phyloP scores from a whole-genome alignment of 2,113 vertebrate genomes.

The Capreolus pygargus region DNA sequence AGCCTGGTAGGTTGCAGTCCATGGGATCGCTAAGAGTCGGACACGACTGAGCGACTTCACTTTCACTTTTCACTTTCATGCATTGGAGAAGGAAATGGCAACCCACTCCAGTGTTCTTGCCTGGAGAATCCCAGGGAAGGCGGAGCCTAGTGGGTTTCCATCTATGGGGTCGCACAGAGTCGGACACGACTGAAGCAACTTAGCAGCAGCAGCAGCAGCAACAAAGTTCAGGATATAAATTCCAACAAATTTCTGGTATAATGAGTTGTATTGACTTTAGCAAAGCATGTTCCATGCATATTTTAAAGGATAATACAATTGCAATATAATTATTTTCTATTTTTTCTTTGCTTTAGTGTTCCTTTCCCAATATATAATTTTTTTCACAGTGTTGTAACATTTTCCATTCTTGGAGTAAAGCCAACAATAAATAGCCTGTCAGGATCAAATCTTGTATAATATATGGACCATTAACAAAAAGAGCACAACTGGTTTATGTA shows the following conservation, averaged over 20 bases:
- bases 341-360: not conserved
- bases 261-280: not conserved
- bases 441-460: not conserved
- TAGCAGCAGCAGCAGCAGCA: not conserved
- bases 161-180: no score
- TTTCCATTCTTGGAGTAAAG: not conserved
- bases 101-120: no score
- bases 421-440: not conserved
- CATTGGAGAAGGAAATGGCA: no score
- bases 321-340: not conserved
- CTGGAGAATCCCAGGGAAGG: no score
- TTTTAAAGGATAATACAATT: not conserved
- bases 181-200: no score
- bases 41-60: no score
- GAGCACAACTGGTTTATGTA: not conserved
- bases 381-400: not conserved
- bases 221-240: not conserved
- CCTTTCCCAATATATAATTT: not conserved
- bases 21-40: no score
- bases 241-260: not conserved
- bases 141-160: no score
- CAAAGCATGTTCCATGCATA: not conserved
- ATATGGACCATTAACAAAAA: not conserved
- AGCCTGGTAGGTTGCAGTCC: no score
- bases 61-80: no score